These are phyloP conservation scores for Rhysida immarginata DNA, from an alignment of 1,140 invertebrate genomes.

Conservation along the genomic window DNA sequence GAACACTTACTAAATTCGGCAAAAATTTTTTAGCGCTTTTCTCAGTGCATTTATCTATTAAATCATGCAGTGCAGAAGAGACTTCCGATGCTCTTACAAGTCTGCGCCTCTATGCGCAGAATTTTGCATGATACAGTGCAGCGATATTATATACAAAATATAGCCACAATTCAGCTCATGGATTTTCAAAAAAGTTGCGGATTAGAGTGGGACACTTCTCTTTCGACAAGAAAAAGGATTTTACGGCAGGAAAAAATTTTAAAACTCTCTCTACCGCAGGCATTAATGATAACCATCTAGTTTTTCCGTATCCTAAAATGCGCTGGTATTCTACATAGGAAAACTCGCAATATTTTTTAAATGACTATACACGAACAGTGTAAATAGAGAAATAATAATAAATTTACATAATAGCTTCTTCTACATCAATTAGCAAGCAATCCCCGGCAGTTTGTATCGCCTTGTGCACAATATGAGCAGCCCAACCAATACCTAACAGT, in stretches of 20 bases:
- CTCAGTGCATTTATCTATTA: conserved; percentile 1
- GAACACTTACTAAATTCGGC: not conserved
- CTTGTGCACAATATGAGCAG: conserved; percentile 13
- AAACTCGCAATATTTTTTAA: conserved; percentile 25
- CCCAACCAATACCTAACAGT: conserved; percentile 10
- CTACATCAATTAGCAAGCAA: conserved; percentile 21
- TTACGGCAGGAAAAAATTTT: conserved; percentile 6
- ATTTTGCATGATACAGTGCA: conserved; percentile 5
- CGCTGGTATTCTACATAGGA: conserved; percentile 16
- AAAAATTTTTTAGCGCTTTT: not conserved
- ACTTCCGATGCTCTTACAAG: conserved; percentile 1
- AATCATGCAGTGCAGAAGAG: conserved; percentile 1
- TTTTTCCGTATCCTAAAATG: conserved; percentile 18
- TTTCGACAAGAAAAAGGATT: conserved; percentile 5
- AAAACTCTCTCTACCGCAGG: conserved; percentile 15
- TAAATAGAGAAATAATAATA: conserved; percentile 24
- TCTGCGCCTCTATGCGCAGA: not conserved
- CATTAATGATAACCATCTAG: conserved; percentile 18
- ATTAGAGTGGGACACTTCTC: not conserved
- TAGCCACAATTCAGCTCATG: not conserved
- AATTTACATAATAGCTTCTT: conserved; percentile 22
- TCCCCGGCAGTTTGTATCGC: conserved; percentile 16
- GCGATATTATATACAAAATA: not conserved
- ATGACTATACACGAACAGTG: conserved; percentile 19
- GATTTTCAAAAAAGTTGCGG: conserved; percentile 5